Evolutionary conservation across 2,113 vertebrate species (phyloP).

Genomic region (Trinectes maculatus): DNA sequence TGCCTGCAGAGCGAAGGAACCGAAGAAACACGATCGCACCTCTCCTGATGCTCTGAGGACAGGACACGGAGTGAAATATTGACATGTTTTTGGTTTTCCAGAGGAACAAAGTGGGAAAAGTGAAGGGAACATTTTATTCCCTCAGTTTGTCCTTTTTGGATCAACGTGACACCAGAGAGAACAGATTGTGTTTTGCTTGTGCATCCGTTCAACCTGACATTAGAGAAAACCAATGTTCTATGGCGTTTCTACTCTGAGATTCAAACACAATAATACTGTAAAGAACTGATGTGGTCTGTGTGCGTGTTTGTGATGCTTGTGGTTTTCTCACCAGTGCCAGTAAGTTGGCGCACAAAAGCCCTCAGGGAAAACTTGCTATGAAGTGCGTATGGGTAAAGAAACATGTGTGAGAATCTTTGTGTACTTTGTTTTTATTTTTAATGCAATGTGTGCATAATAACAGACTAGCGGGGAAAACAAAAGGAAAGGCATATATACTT

Average conservation of each 20-base stretch:
- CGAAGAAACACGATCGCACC: slow-evolving; percentile 56
- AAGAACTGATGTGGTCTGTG: not conserved
- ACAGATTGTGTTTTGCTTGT: not conserved
- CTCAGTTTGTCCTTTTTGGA: slow-evolving; percentile 9
- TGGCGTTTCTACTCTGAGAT: not conserved
- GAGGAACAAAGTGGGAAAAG: slow-evolving; percentile 32
- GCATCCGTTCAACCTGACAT: slow-evolving; percentile 10
- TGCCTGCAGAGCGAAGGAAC: slow-evolving; percentile 53
- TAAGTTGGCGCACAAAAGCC: not conserved
- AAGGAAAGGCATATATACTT: not conserved
- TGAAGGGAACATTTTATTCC: slow-evolving; percentile 7
- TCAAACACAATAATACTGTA: not conserved
- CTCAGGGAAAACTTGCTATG: slow-evolving; percentile 1
- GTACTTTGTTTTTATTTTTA: not conserved
- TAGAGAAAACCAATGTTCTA: not conserved
- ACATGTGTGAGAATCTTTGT: slow-evolving; percentile 5
- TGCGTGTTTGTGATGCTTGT: slow-evolving; percentile 15
- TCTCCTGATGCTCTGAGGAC: slow-evolving; percentile 40
- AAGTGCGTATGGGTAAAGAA: slow-evolving; percentile 16
- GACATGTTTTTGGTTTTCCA: slow-evolving; percentile 39
- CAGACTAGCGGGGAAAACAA: not conserved
- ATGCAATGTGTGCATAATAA: not conserved
- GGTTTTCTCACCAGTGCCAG: slow-evolving; percentile 12
- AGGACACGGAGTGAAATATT: slow-evolving; percentile 50
- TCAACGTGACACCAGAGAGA: not conserved